Base-by-base conservation (phyloP, 1,140 invertebrate species). In the Drosophila sproati region DNA sequence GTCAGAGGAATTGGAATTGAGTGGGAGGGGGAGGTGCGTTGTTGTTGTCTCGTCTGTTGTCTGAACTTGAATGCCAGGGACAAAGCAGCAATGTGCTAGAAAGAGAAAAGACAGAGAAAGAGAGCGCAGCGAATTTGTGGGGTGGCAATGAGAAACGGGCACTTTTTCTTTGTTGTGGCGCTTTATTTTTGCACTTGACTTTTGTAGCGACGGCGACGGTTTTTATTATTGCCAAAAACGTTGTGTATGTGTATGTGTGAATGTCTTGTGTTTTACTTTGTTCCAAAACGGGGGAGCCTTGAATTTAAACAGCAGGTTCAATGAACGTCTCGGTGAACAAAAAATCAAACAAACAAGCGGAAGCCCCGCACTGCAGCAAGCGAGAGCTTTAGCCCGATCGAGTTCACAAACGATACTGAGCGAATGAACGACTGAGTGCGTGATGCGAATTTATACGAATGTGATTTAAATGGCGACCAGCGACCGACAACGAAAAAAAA, bases 181-280 rank as follows among this genome's bases (percentile, higher is more conserved):
- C 71, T 70, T 70, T 75, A 68, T 62, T 71, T 73, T 66, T 88
- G 83, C 85, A 89, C 85, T 88, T 88, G 83, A 88, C 85, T 78
- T 88, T 88, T 51, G 54, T 48, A 37, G 59, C 78, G 82, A 63
- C 81, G 64, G 59, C 82, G 80, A 76, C 77, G 69, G 47, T 72
- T 89, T 88, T 20, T 20, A 20, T 20, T 89, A 88, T 89, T 88
- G 83, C 83, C 83, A 89, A 88, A 87, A 80, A 85, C 39, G 39
- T 64, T 72, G 52, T 39, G 60, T 79, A 66, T 56, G 28, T 61
- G 28, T 43, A n/a, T 76, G 4, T 71, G 55, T 31, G 43, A 80
- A 81, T 78, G 74, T 69, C 70, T 81, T 86, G 74, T 48, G 63
- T 70, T 51, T 73, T 76, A 86, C 82, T 86, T 85, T 80, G 74